Conservation (phyloP, 2,113 vertebrate genomes). For the Pimephales promelas region DNA sequence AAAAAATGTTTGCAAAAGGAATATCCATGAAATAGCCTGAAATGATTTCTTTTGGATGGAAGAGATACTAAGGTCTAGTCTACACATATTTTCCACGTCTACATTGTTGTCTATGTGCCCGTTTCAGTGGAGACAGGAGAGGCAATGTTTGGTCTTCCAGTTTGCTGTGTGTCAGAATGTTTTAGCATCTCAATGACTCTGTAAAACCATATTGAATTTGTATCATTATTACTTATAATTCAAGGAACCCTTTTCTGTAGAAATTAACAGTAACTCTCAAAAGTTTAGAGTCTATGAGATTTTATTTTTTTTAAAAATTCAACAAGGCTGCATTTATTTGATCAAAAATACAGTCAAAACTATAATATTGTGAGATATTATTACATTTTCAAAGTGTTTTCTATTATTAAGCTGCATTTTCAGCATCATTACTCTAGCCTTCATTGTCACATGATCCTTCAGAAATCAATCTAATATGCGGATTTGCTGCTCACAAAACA, state of each 20-base stretch:
- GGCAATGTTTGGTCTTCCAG: neutral
- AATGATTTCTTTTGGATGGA: neutral
- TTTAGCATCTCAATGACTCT: neutral
- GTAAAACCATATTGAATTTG: neutral
- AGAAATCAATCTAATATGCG: neutral
- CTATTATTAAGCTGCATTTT: neutral
- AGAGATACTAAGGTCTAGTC: neutral
- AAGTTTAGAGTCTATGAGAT: neutral
- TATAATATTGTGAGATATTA: neutral
- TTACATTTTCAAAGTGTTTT: neutral
- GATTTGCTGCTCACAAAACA: neutral
- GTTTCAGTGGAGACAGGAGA: neutral
- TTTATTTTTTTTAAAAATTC: neutral
- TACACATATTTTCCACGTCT: neutral
- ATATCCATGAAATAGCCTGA: neutral
- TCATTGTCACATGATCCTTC: neutral
- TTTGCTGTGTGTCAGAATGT: neutral
- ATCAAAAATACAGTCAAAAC: neutral
- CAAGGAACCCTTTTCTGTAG: neutral
- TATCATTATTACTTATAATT: neutral
- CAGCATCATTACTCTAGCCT: neutral
- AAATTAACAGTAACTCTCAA: neutral
- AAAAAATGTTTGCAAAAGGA: neutral
- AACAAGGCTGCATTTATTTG: neutral
- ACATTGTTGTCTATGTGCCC: neutral